Evolutionary conservation across 2,113 vertebrate species (phyloP).

Genomic region (Erythrocercus mccallii): DNA sequence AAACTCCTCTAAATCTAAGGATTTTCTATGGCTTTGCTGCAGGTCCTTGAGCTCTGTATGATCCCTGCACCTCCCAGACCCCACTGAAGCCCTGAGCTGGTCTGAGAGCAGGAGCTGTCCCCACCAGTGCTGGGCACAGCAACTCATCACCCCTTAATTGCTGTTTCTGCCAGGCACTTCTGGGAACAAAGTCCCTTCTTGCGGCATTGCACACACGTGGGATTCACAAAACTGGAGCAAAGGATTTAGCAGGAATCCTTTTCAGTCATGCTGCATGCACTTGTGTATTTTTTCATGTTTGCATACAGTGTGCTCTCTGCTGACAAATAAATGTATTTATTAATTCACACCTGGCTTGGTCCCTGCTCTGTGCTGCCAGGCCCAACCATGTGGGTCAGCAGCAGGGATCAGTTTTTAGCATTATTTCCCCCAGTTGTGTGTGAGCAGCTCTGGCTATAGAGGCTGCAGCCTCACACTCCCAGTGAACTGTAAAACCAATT

Average conservation of each 20-base stretch:
- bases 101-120: neutral
- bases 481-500: conserved; percentile 66
- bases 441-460: neutral
- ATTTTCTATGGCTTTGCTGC: neutral
- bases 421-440: neutral
- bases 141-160: rapidly evolving
- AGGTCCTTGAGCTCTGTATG: neutral
- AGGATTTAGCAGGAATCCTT: neutral
- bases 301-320: neutral
- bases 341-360: neutral
- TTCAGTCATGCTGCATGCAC: neutral
- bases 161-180: neutral
- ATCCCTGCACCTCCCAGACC: neutral
- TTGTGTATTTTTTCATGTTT: neutral
- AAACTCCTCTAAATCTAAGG: neutral
- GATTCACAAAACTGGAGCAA: rapidly evolving
- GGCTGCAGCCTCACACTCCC: conserved; percentile 24
- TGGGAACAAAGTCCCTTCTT: neutral
- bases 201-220: neutral
- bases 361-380: neutral
- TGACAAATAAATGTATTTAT: neutral
- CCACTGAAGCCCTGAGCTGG: rapidly evolving
- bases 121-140: neutral
- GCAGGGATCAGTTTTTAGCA: neutral
- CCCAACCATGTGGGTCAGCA: neutral